Evolutionary conservation across 2,113 vertebrate species (phyloP).

Genomic region (Gymnocephalus cernua): DNA sequence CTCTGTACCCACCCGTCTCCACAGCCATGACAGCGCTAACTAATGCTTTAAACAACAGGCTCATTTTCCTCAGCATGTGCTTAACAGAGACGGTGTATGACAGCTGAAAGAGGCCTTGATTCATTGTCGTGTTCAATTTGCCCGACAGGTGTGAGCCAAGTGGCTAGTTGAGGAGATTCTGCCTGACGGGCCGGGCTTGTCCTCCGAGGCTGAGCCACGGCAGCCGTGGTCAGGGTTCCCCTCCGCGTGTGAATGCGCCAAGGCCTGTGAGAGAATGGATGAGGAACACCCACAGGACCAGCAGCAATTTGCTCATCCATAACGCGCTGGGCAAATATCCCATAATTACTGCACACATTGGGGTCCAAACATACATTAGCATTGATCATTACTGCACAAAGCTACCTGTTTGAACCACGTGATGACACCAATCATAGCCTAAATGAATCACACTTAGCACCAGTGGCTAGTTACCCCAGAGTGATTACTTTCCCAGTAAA

Average conservation of each 20-base stretch:
- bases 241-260: not conserved
- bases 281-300: constrained; percentile 20
- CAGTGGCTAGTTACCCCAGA: constrained; percentile 44
- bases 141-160: constrained; percentile 8
- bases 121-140: constrained; percentile 32
- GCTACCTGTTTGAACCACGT: constrained; percentile 38
- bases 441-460: constrained; percentile 65
- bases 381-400: constrained; percentile 58
- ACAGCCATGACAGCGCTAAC: not conserved
- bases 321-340: constrained; percentile 58
- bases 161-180: not conserved
- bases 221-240: not conserved
- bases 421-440: constrained; percentile 48
- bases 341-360: constrained; percentile 49
- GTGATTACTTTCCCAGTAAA: constrained; percentile 44
- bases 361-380: constrained; percentile 52
- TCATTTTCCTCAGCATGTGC: constrained; percentile 7
- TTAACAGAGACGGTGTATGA: not conserved
- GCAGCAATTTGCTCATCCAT: constrained; percentile 67
- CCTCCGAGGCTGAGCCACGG: constrained; percentile 18
- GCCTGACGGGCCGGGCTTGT: not conserved
- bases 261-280: constrained; percentile 9
- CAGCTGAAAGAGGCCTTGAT: constrained; percentile 23
- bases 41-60: not conserved
- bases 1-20: no score